These are phyloP conservation scores for Gobio occitaniae DNA, from an alignment of 2,797 vertebrate genomes.

Conservation along the genomic window DNA sequence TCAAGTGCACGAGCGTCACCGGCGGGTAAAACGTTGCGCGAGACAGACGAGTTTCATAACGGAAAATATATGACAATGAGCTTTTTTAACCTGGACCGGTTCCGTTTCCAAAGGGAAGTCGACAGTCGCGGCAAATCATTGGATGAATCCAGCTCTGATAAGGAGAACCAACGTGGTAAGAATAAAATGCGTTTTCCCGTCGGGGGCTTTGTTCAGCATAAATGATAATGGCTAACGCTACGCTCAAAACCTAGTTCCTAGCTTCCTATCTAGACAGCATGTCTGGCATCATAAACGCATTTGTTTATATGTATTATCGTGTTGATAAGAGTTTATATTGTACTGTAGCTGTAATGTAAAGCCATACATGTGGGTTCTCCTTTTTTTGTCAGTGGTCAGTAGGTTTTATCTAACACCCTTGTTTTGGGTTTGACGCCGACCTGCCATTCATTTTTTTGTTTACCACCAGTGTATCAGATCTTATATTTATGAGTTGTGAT, in stretches of 20 bases:
- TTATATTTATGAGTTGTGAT: background rate
- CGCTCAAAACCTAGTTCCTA: background rate
- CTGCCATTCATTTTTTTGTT: background rate
- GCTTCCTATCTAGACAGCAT: background rate
- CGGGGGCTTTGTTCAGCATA: slow-evolving; percentile 23
- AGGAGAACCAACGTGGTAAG: slow-evolving; percentile 84
- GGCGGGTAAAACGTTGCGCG: background rate
- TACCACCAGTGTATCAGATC: background rate
- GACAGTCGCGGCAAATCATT: slow-evolving; percentile 63
- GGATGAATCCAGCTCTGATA: slow-evolving; percentile 80
- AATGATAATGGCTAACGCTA: background rate
- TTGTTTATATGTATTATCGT: background rate
- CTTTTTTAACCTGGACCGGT: slow-evolving; percentile 89
- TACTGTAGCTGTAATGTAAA: background rate
- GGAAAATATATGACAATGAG: slow-evolving; percentile 76
- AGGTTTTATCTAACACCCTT: background rate
- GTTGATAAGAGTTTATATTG: background rate
- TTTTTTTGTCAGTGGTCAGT: background rate
- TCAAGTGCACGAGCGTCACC: background rate
- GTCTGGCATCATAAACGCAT: no score
- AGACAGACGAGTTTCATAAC: background rate
- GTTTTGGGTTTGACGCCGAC: background rate
- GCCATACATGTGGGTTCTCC: background rate
- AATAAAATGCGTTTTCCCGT: background rate
- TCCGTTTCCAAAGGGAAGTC: slow-evolving; percentile 86